Base-by-base conservation (phyloP, 2,113 vertebrate species). In the Puma concolor region DNA sequence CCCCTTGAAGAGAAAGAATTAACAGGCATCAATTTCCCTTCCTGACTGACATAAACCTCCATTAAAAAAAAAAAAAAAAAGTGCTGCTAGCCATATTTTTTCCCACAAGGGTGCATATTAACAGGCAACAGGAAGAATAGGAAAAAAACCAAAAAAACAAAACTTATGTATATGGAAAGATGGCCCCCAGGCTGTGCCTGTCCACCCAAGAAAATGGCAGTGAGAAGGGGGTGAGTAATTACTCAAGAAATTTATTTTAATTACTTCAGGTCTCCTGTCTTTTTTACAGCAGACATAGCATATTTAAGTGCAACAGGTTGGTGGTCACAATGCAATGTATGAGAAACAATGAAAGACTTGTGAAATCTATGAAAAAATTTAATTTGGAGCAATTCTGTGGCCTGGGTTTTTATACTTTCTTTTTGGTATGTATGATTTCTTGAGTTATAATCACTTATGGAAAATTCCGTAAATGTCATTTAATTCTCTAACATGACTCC, bases 241-340 rank as follows among this genome's bases (percentile, higher is more conserved):
- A 1, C 17, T 44, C 2, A 54, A 57, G 36, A 67, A 60, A 80
- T 77, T 72, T 54, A 15, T 54, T 84, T 66, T 50, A 36, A 82
- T 96, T 19, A 25, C 38, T 14, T 31, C 33, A 4, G 13, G 19
- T 71, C 66, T 94, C 38, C n/a, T 74, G 50, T 67, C 38, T 92
- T 64, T 89, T 63, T 84, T 77, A 33, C 13, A 50, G 60, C 66
- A 96, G 48, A 72, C 33, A 48, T 2, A 76, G 63, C 19, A 76
- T 1, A 85, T 57, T 91, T 91, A 95, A 92, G 27, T 77, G 87
- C 96, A 97, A 97, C 97, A 96, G 64, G 97, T 96, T 79, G 44
- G 19, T 71, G 33, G 80, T 33, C 60, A 54, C 13, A 31, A 79
- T 41, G 41, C 7, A 89, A 52, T 6, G 33, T 52, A 84, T 14